A percentile compares a stretch with the other conserved stretches of the same genome.
Conservation (phyloP, 2,888 invertebrate genomes). For the Neria commutata region DNA sequence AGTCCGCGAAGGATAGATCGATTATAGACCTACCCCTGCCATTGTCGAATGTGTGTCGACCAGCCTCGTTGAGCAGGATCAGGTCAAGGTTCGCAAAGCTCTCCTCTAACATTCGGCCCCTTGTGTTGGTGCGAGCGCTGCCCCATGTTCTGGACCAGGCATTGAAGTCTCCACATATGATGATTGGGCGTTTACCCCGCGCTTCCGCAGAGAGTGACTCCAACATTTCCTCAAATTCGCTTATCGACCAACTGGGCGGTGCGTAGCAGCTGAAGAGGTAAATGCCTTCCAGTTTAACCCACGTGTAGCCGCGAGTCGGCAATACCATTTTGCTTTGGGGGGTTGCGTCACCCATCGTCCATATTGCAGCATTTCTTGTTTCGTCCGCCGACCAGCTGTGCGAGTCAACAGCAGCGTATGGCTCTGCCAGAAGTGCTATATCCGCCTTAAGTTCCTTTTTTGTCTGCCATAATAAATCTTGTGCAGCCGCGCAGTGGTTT, state of each 20-base stretch:
- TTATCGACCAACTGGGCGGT: not conserved
- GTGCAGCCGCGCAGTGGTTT: too few species aligned
- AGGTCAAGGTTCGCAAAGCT: not conserved
- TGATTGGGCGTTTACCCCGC: not conserved
- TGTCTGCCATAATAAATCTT: too few species aligned
- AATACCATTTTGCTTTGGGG: too few species aligned
- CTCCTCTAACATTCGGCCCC: slow-evolving; percentile 5
- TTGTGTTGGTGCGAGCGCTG: not conserved
- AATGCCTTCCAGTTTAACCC: not conserved
- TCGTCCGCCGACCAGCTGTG: too few species aligned
- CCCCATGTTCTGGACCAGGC: slow-evolving; percentile 18
- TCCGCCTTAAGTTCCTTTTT: too few species aligned
- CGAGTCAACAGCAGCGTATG: too few species aligned
- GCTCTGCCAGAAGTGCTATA: too few species aligned
- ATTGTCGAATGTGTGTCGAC: not conserved
- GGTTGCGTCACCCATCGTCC: too few species aligned
- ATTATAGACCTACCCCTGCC: not conserved
- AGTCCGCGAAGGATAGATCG: not conserved
- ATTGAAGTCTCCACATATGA: slow-evolving; percentile 14
- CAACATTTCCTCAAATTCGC: not conserved
- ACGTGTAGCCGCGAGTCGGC: too few species aligned
- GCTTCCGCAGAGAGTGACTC: not conserved
- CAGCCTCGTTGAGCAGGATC: not conserved
- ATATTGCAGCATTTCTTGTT: slow-evolving; percentile 7
- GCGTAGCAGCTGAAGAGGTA: slow-evolving; percentile 18